Base-by-base conservation (phyloP, 2,888 invertebrate species). In the Hydropsyche betteni region DNA sequence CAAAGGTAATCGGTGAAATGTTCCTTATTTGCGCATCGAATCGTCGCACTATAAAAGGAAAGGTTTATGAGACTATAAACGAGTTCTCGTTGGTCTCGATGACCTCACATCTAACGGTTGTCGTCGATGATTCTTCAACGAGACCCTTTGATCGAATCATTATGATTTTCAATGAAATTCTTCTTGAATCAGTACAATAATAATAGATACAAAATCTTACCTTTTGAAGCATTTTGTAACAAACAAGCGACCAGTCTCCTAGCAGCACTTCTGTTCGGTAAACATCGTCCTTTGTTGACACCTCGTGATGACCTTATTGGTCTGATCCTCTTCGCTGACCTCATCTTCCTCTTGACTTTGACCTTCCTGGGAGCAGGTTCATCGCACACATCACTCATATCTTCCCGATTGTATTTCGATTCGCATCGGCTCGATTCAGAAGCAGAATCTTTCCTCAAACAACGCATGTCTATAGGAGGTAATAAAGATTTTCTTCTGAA, bases 401-500 rank as follows among this genome's bases (percentile, higher is more conserved):
- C 44, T 7, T 73, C 51, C 50, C 38, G 16, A 58, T 71, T 33
- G 51, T 44, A 44, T 52, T 64, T 64, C 12, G 64, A 64, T 64
- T 36, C 64, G n/a, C 34, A 33, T 12, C n/a, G 64, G 34, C 34
- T 36, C 8, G 64, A 36, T n/a, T 77, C 68, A 44, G 70, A 58
- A 52, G 58, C 51, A 33, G 70, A 78, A 8, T 44, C 44, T 82
- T 82, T 55, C 80, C 81, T 8, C 79, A 78, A 36, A 80, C 79
- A 77, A 82, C 86, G 86, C 76, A 85, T 79, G 36, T 81, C 83
- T 68, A 86, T 81, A 64, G 86, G 87, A 1, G 87, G 87, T 69
- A 87, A 81, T 50, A 83, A 51, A 5, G 78, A 77, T 44, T 77
- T 76, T 52, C 64, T 75, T 58, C 77, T 72, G 50, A 77, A 79